These are phyloP conservation scores for Lepidotrigona ventralis DNA, from an alignment of 1,140 invertebrate species.

Conservation along the genomic window DNA sequence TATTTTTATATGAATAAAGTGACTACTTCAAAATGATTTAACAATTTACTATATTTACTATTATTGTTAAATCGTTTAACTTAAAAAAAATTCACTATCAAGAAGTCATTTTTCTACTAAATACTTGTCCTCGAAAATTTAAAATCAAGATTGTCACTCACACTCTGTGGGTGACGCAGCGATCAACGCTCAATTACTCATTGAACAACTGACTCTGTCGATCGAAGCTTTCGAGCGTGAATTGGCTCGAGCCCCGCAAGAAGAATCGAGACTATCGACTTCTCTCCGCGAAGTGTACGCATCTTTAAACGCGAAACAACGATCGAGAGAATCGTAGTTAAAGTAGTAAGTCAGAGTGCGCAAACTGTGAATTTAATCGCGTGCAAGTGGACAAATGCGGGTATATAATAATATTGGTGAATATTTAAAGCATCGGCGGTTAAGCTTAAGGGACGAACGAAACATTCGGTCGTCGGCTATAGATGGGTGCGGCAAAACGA, in stretches of 20 bases:
- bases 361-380: neutral
- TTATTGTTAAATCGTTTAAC: too few relatives aligned
- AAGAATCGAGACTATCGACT: neutral
- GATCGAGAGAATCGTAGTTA: neutral
- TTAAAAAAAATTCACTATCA: too few relatives aligned
- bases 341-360: neutral
- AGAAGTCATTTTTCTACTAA: too few relatives aligned
- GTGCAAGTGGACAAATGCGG: neutral
- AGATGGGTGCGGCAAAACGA: slow-evolving; percentile 30
- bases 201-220: too few relatives aligned
- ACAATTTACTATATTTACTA: too few relatives aligned
- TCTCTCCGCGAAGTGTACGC: neutral
- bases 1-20: too few relatives aligned
- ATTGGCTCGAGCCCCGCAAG: neutral
- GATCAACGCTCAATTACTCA: too few relatives aligned
- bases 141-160: too few relatives aligned
- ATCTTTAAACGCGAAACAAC: neutral
- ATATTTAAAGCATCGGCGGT: slow-evolving; percentile 35
- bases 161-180: too few relatives aligned
- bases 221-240: too few relatives aligned
- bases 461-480: neutral
- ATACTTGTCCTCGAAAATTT: too few relatives aligned
- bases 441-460: neutral
- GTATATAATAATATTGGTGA: slow-evolving; percentile 27
- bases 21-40: too few relatives aligned